Conservation (phyloP, 2,888 invertebrate genomes). For the Drosophila vallismaia region DNA sequence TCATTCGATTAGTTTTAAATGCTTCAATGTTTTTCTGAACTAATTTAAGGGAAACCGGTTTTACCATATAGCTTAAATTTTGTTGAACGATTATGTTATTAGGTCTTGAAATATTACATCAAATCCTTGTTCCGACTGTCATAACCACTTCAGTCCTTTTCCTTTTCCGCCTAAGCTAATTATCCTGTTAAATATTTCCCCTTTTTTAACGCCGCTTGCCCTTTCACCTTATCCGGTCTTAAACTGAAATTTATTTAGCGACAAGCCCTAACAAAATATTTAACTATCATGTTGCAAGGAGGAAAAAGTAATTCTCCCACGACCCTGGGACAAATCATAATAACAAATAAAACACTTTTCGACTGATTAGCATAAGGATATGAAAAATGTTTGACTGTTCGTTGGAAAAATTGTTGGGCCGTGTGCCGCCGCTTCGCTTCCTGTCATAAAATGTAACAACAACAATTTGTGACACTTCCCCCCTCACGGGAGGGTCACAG, state of each 20-base stretch:
- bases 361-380: constrained; percentile 74
- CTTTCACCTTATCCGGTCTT: constrained; percentile 6
- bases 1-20: too few relatives aligned
- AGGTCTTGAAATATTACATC: too few relatives aligned
- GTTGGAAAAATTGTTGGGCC: constrained; percentile 50
- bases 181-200: constrained; percentile 43
- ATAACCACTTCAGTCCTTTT: constrained; percentile 17
- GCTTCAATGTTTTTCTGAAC: too few relatives aligned
- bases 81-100: too few relatives aligned
- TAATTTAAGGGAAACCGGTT: too few relatives aligned
- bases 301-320: constrained; percentile 48
- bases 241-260: neutral
- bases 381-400: constrained; percentile 52
- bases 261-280: constrained; percentile 43
- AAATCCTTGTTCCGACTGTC: constrained; percentile 10
- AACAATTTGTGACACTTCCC: constrained; percentile 69
- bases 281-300: constrained; percentile 45
- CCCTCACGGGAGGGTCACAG: constrained; percentile 13
- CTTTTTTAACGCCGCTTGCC: constrained; percentile 26
- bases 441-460: constrained; percentile 71
- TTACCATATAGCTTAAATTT: too few relatives aligned
- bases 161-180: constrained; percentile 33
- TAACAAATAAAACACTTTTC: constrained; percentile 42
- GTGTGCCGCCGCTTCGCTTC: constrained; percentile 60
- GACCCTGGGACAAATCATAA: constrained; percentile 35